Evolutionary conservation across 2,797 vertebrate species (phyloP).

Genomic region (Halcyon chelicuti): DNA sequence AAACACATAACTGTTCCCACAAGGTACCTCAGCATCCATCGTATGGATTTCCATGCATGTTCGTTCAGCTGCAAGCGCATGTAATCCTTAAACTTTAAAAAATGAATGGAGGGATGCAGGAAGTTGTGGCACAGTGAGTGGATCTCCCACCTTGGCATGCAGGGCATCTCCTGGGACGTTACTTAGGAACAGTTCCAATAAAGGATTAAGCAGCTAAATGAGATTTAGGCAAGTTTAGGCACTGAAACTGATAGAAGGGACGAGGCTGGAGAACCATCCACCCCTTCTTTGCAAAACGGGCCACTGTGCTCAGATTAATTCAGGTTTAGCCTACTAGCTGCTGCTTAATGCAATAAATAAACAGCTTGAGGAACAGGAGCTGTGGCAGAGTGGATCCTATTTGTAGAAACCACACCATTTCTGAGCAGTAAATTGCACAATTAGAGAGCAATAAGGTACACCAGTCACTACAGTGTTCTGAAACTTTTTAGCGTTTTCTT

Average conservation of each 20-base stretch:
- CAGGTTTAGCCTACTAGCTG: neutral
- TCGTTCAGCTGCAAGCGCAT: neutral
- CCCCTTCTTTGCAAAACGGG: neutral
- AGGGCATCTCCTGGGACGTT: neutral
- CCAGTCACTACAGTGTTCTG: rapidly evolving
- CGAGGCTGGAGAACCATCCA: neutral
- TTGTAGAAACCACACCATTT: neutral
- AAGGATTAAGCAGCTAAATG: neutral
- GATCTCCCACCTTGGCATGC: neutral
- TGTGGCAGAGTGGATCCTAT: neutral
- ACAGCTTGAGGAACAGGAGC: neutral
- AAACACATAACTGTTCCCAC: rapidly evolving
- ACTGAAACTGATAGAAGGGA: neutral
- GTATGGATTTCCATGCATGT: neutral
- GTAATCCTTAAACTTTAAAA: neutral
- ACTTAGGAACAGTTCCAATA: neutral
- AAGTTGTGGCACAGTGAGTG: neutral
- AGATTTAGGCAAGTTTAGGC: neutral
- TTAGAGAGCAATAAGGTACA: neutral
- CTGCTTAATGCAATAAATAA: neutral
- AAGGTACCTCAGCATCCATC: neutral
- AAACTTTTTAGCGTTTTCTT: neutral
- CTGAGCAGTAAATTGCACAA: neutral
- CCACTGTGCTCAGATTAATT: neutral
- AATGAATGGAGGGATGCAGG: neutral